Percentiles rank a stretch among this genome's conserved stretches.
Conservation (phyloP, 2,113 vertebrate genomes). For the Butorides virescens region DNA sequence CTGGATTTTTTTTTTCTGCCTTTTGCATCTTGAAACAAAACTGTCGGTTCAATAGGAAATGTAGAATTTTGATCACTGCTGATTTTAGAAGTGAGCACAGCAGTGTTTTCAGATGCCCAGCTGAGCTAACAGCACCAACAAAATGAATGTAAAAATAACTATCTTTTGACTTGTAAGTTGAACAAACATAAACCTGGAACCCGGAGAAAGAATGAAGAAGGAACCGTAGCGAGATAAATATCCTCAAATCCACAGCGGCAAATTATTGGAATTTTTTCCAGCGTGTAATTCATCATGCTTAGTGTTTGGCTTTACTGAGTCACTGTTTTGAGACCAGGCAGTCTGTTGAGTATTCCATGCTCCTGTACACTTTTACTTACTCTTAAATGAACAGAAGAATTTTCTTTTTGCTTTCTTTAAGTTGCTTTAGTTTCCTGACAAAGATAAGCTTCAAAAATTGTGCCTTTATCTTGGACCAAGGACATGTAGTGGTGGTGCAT, state of each 20-base stretch:
- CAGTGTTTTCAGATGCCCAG: not conserved
- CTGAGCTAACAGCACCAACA: not conserved
- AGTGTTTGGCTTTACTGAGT: not conserved
- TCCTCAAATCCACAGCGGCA: not conserved
- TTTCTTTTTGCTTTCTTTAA: not conserved
- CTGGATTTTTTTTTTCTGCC: not conserved
- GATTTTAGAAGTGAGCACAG: not conserved
- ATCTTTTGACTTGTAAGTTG: not conserved
- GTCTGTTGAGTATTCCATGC: not conserved
- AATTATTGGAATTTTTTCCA: slow-evolving; percentile 12
- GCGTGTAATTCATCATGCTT: slow-evolving; percentile 2
- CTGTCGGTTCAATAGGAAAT: not conserved
- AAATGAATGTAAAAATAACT: not conserved
- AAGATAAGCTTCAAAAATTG: not conserved
- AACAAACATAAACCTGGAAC: not conserved
- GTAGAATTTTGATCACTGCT: not conserved
- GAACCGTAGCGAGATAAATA: slow-evolving; percentile 21
- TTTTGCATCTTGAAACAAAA: slow-evolving; percentile 23
- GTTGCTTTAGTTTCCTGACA: not conserved
- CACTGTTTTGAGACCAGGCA: not conserved
- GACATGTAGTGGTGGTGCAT: rapidly evolving
- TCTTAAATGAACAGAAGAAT: not conserved
- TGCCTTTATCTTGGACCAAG: not conserved
- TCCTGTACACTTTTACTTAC: not conserved
- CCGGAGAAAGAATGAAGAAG: not conserved